Base-by-base conservation (phyloP, 2,797 vertebrate species). In the Serranus cabrilla region DNA sequence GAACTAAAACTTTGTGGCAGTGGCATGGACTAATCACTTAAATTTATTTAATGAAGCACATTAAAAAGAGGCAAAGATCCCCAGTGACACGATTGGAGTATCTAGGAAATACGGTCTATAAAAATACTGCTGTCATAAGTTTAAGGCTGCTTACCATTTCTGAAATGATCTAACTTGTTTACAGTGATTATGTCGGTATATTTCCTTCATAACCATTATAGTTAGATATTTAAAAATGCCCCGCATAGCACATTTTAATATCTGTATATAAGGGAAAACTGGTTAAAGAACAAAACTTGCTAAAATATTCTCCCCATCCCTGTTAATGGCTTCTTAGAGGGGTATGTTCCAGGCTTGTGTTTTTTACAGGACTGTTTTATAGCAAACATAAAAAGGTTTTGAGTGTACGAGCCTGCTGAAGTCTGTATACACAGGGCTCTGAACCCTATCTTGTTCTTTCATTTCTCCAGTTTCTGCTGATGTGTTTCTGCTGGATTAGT, bases 401-500 rank as follows among this genome's bases (percentile, higher is more conserved):
- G 46, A 45, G 71, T 50, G 42, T 55, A 2, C 23, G 65, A 65
- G 55, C 6, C 51, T 42, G 58, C 23, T 58, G 42, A 31, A 17
- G 56, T 67, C 34, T 64, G 65, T 34, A 50, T 14, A 63, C 66
- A 57, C 74, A 34, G 45, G 43, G 31, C 73, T 78, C 49, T 68
- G 64, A 65, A 77, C 37, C 40, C 70, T 9, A 3, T 76, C 59
- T 51, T 65, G 51, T 61, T 61, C 67, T 54, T 70, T 75, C 66
- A 57, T 74, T 62, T 47, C 71, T 50, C 40, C 10, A 8, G 1
- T 40, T 23, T 75, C 50, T 55, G 66, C 54, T 75, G 71, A 80
- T 71, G 71, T 34, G 59, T 59, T 77, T 66, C 58, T 71, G 52
- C 66, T 5, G 52, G 47, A 85, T 81, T 86, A 67, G 55, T 87